Percentiles rank a stretch among this genome's conserved stretches.
Conservation (phyloP, 1,140 invertebrate species). For the Anthonomus grandis region DNA sequence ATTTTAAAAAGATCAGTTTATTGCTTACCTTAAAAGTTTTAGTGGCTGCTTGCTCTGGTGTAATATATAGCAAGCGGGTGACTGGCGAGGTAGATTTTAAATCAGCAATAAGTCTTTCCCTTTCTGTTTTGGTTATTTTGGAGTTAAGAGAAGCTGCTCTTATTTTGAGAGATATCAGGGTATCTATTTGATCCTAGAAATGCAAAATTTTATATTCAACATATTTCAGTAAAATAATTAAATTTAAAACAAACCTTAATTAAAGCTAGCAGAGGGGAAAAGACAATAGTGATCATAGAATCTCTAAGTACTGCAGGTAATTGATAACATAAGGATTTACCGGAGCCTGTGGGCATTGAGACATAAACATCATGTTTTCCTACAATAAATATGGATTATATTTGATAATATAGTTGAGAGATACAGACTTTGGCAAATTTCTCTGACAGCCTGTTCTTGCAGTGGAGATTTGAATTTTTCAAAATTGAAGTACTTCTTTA, state of each 20-base stretch:
- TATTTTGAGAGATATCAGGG: conserved; percentile 66
- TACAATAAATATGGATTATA: conserved; percentile 44
- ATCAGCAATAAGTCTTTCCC: conserved; percentile 71
- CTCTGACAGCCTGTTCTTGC: conserved; percentile 40
- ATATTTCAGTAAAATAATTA: not conserved
- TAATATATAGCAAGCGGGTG: conserved; percentile 80
- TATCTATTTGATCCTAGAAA: conserved; percentile 69
- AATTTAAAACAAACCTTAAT: conserved; percentile 56
- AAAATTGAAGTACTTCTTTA: conserved; percentile 44
- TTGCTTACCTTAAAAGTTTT: conserved; percentile 61
- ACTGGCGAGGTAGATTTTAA: conserved; percentile 63
- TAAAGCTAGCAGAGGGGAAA: conserved; percentile 89
- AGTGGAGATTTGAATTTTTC: conserved; percentile 43
- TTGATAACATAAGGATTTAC: conserved; percentile 96
- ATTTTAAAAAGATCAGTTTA: not conserved
- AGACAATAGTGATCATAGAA: conserved; percentile 77
- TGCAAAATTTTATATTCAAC: not conserved
- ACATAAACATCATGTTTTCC: conserved; percentile 75
- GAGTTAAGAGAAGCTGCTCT: conserved; percentile 84
- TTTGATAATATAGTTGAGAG: conserved; percentile 12
- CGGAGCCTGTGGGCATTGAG: conserved; percentile 91
- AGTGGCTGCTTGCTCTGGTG: conserved; percentile 86
- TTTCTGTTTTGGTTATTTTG: conserved; percentile 71
- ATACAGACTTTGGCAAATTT: conserved; percentile 40
- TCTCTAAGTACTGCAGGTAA: conserved; percentile 75